Evolutionary conservation across 1,140 invertebrate genomes (phyloP), one percentile per base, ranked within the genome.

Genomic region (Drosophila littoralis): DNA sequence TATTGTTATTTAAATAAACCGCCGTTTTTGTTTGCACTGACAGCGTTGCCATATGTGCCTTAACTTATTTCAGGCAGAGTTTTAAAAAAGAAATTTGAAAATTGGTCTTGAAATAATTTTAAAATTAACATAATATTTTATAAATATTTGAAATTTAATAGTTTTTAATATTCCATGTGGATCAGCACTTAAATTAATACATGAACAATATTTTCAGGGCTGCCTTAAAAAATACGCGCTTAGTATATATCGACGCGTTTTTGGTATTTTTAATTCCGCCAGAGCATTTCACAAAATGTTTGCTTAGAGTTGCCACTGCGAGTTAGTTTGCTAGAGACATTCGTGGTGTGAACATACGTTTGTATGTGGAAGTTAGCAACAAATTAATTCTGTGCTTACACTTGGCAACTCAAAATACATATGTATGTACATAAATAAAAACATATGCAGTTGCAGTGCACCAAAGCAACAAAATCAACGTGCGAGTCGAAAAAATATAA

Each of bases 391-490:
- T 74, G 71, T 74, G 57, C 66, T 74, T 63, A 55, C 71, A 74
- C 66, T 74, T 69, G 58, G 71, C 71, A 69, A 74, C 66, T 74
- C 70, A 73, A 73, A 67, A 73, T 54, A 73, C 48, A 60, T 52
- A 68, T 40, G 42, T 45, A 68, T 54, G 54, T 73, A 45, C 33
- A 73, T 68, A 40, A 35, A 51, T 42, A 68, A 0, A 60, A 73
- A 68, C 64, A 54, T 60, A 68, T 73, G 55, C 55, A 73, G 17
- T 46, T 73, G 42, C 64, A 73, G 64, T 73, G 57, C 57, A 68
- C 60, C 68, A 68, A 51, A 51, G 60, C 42, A 59, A 60, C 15
- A 46, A 73, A 33, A 61, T 15, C 13, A 50, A 32, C 51, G 51
- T 57, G 43, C 45, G 48, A 36, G 36, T 65, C 40, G 33, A 35